Conservation (phyloP, 2,113 vertebrate species). For the Cheirogaleus medius region DNA sequence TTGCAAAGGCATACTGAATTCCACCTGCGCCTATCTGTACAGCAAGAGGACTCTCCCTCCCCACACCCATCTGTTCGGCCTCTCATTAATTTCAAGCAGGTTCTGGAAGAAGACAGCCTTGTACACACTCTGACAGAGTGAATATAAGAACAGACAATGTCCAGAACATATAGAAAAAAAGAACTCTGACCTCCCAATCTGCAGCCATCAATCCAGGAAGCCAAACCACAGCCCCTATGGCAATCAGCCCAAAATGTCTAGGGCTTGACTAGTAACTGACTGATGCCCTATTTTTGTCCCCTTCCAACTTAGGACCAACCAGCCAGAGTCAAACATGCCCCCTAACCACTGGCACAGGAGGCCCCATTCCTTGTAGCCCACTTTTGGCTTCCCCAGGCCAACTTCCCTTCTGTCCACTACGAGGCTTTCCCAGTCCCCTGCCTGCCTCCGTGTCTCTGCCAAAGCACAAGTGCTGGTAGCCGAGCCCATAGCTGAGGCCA, state of each 20-base stretch:
- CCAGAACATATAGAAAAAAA: neutral
- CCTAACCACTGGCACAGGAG: neutral
- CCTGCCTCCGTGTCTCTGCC: neutral
- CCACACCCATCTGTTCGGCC: neutral
- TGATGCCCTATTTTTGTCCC: neutral
- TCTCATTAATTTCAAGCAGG: neutral
- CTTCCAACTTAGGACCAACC: neutral
- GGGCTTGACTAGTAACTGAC: neutral
- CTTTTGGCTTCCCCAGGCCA: accelerated
- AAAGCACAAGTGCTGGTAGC: neutral
- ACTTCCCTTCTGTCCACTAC: neutral
- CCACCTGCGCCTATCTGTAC: neutral
- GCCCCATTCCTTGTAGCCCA: too few species aligned
- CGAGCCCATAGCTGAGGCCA: neutral
- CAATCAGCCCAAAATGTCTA: too few species aligned
- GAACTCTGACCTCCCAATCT: neutral
- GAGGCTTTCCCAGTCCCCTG: neutral
- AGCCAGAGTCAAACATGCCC: neutral
- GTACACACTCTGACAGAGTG: too few species aligned
- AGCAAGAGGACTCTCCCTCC: neutral
- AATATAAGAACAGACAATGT: neutral
- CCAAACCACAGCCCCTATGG: neutral
- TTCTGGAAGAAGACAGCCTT: neutral
- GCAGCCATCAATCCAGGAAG: neutral
- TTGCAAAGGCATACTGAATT: neutral